These are phyloP conservation scores for Drepana falcataria DNA, from an alignment of 2,888 invertebrate species.

Conservation along the genomic window DNA sequence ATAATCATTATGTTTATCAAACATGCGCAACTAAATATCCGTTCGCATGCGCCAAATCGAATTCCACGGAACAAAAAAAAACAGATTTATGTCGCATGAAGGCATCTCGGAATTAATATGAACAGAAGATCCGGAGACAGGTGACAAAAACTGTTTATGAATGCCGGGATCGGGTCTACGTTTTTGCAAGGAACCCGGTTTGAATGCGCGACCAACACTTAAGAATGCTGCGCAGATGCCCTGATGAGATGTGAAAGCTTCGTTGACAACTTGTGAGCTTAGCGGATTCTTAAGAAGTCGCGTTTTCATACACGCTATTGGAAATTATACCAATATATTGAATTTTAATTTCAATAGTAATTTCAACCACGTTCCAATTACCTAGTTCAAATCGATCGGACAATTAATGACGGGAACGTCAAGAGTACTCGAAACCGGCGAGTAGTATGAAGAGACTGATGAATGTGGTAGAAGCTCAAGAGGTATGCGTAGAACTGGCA, in stretches of 20 bases:
- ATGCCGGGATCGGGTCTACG: constrained; percentile 48
- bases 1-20: no score
- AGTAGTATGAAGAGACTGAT: no score
- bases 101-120: constrained; percentile 38
- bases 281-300: background rate
- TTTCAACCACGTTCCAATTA: no score
- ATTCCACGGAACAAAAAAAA: constrained; percentile 19
- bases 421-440: no score
- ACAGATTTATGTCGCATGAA: constrained; percentile 34
- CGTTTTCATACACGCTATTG: background rate
- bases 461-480: no score
- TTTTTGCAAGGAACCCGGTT: constrained; percentile 60
- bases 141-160: constrained; percentile 68
- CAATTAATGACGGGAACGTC: no score
- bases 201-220: constrained; percentile 46
- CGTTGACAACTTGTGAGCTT: constrained; percentile 3
- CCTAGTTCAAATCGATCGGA: no score
- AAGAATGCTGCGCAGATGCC: constrained; percentile 43
- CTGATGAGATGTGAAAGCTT: constrained; percentile 9
- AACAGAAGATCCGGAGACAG: constrained; percentile 50
- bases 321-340: background rate
- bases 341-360: no score
- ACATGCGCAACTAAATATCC: background rate
- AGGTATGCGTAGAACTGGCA: no score
- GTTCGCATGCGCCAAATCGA: background rate